Conservation (phyloP, 2,113 vertebrate species). For the Halichoerus grypus region DNA sequence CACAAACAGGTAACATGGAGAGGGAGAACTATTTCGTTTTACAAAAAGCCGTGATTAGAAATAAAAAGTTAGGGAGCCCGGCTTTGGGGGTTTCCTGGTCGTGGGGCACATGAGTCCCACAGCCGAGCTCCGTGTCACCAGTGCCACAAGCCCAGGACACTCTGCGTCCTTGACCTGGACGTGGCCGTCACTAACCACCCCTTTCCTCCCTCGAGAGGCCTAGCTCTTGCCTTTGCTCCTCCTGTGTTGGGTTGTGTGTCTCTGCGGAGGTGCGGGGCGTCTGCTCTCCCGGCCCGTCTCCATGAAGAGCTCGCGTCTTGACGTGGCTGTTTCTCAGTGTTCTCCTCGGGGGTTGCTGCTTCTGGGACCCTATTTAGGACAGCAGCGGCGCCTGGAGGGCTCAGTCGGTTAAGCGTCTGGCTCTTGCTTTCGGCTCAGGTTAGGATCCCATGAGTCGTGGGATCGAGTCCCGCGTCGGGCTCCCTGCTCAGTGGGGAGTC, state of each 20-base stretch:
- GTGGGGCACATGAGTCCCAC: accelerated
- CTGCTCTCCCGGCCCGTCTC: accelerated
- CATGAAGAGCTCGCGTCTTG: too few relatives aligned
- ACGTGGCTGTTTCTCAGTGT: accelerated
- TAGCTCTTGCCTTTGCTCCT: not conserved
- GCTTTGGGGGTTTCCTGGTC: too few relatives aligned
- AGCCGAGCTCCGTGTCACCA: not conserved
- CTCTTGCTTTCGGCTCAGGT: not conserved
- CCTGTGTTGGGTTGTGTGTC: not conserved
- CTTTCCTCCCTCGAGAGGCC: not conserved
- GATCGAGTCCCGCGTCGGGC: not conserved
- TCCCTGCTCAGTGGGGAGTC: not conserved
- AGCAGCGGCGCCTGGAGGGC: not conserved
- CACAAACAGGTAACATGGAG: too few relatives aligned
- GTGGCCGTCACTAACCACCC: not conserved
- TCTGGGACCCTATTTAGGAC: not conserved
- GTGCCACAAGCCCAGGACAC: not conserved
- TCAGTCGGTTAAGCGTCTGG: not conserved
- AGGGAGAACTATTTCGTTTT: not conserved
- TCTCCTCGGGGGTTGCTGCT: not conserved
- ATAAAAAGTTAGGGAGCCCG: not conserved
- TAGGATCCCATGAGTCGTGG: not conserved
- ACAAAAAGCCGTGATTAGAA: not conserved
- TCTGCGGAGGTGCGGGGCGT: not conserved
- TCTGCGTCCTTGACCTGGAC: not conserved